Evolutionary conservation across 2,888 invertebrate genomes (phyloP).

Genomic region (Tipula lateralis): DNA sequence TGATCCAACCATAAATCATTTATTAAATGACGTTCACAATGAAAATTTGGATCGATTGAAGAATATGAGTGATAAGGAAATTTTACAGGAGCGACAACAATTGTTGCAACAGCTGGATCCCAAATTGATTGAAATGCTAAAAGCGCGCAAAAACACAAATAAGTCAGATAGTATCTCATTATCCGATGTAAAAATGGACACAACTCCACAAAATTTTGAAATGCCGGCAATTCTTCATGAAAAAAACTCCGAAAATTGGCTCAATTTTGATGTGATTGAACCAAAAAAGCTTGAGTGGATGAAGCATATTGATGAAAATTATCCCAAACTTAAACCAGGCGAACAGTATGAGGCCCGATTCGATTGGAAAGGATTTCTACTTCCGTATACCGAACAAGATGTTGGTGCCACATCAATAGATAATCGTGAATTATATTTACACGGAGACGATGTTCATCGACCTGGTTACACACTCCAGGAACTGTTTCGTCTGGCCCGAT

Average conservation of each 20-base stretch:
- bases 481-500: constrained; percentile 71
- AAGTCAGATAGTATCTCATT: neutral
- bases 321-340: constrained; percentile 55
- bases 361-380: constrained; percentile 72
- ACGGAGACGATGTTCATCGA: constrained; percentile 85
- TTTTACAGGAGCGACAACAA: constrained; percentile 66
- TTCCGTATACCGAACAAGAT: constrained; percentile 63
- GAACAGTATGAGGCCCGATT: constrained; percentile 75
- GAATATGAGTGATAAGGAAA: constrained; percentile 68
- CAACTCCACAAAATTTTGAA: constrained; percentile 41
- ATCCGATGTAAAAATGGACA: constrained; percentile 13
- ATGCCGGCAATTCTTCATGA: constrained; percentile 57
- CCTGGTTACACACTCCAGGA: constrained; percentile 90
- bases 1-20: neutral
- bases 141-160: constrained; percentile 7
- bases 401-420: constrained; percentile 50
- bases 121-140: constrained; percentile 33
- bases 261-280: constrained; percentile 83
- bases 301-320: constrained; percentile 58
- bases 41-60: constrained; percentile 66
- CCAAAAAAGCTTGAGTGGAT: constrained; percentile 86
- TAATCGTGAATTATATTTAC: constrained; percentile 72
- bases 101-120: constrained; percentile 51
- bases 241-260: constrained; percentile 65
- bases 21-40: constrained; percentile 50